phyloP scores from a whole-genome alignment of 2,113 vertebrate species.

The Lepidothrix coronata region DNA sequence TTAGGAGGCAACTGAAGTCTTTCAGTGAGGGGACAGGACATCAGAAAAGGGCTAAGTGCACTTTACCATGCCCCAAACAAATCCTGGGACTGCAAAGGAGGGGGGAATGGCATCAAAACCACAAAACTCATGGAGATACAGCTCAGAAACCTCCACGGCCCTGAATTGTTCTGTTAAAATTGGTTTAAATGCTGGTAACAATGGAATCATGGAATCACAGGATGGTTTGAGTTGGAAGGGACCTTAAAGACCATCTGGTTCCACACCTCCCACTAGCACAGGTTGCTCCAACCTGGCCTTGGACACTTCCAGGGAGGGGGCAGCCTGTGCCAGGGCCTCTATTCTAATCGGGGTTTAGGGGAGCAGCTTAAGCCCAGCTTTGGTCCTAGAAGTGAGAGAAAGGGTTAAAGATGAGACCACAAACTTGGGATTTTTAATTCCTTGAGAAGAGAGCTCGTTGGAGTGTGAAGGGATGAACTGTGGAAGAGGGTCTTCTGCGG shows the following conservation, averaged over 20 bases:
- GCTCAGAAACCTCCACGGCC: no score
- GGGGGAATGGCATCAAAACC: no score
- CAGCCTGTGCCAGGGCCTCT: background rate
- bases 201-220: background rate
- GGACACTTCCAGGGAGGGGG: background rate
- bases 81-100: background rate
- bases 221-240: background rate
- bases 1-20: background rate
- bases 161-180: no score
- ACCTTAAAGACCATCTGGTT: no score
- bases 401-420: background rate
- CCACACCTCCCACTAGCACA: background rate
- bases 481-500: background rate
- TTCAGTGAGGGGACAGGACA: no score
- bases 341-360: no score
- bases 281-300: rapidly evolving
- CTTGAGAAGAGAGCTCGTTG: rapidly evolving
- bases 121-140: no score
- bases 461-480: background rate
- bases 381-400: background rate
- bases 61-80: background rate
- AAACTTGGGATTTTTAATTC: background rate
- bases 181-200: background rate
- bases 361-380: background rate
- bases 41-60: background rate